Evolutionary conservation across 2,888 invertebrate species (phyloP).

Genomic region (Leptopilina myrica): DNA sequence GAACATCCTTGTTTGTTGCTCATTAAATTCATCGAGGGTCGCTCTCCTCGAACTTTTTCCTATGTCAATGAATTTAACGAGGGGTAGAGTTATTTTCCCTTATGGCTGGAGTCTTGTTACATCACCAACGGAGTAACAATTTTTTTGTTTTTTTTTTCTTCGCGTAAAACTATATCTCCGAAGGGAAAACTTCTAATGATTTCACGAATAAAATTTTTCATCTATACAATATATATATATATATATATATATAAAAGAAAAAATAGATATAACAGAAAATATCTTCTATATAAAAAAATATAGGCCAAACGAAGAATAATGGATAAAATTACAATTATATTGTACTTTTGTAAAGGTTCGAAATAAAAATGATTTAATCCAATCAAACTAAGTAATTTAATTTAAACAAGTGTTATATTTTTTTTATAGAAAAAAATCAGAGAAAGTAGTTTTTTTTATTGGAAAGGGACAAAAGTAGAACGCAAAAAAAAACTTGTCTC

Average conservation of each 20-base stretch:
- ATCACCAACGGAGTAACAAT: conserved; percentile 33
- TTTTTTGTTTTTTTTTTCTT: conserved; percentile 16
- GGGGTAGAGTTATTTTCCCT: conserved; percentile 39
- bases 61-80: conserved; percentile 41
- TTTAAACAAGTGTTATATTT: background rate
- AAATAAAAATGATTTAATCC: too few relatives aligned
- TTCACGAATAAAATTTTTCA: conserved; percentile 14
- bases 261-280: too few relatives aligned
- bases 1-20: conserved; percentile 39
- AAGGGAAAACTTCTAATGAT: conserved; percentile 37
- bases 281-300: too few relatives aligned
- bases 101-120: conserved; percentile 38
- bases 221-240: background rate
- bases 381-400: too few relatives aligned
- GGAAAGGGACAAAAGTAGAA: too few relatives aligned
- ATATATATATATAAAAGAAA: too few relatives aligned
- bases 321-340: too few relatives aligned
- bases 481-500: background rate
- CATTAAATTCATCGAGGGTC: conserved; percentile 40
- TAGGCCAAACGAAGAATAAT: too few relatives aligned
- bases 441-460: too few relatives aligned
- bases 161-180: conserved; percentile 29
- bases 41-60: conserved; percentile 33
- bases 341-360: too few relatives aligned
- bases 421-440: background rate